These are phyloP conservation scores for Pogonognathellus flavescens DNA, from an alignment of 1,140 invertebrate genomes.

Conservation along the genomic window DNA sequence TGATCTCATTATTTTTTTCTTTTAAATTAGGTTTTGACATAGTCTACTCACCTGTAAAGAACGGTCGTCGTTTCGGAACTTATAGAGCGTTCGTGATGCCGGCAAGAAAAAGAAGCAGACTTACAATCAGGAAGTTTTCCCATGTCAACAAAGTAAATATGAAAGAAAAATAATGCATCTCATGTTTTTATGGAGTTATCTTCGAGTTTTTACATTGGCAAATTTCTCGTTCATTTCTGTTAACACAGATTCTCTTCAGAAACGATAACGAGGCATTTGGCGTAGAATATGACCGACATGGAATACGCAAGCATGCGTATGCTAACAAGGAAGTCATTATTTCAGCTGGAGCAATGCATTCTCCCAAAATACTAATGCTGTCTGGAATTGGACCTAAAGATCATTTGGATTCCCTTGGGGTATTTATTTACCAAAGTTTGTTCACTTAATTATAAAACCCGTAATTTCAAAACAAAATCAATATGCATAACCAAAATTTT, in stretches of 20 bases:
- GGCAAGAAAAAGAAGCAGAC: conserved; percentile 7
- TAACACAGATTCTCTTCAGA: neutral
- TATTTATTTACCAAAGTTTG: neutral
- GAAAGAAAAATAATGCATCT: no score
- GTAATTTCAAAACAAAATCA: no score
- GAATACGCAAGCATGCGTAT: neutral
- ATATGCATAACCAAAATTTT: no score
- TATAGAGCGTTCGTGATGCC: conserved; percentile 53
- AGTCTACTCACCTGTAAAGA: conserved; percentile 49
- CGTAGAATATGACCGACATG: conserved; percentile 44
- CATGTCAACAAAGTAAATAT: conserved; percentile 56
- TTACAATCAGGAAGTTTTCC: conserved; percentile 57
- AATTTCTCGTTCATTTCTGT: neutral
- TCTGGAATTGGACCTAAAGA: conserved; percentile 33
- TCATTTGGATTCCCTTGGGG: conserved; percentile 3
- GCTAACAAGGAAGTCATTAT: conserved; percentile 15
- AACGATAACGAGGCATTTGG: conserved; percentile 33
- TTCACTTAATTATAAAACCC: no score
- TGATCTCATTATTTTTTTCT: no score
- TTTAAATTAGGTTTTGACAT: conserved; percentile 59
- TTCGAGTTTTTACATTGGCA: neutral
- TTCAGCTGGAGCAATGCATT: conserved; percentile 18
- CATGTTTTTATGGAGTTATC: neutral
- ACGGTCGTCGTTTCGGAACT: conserved; percentile 50
- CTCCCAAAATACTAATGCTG: conserved; percentile 28